These are phyloP conservation scores for Enteromius treurensis DNA, from an alignment of 2,797 vertebrate genomes.

Conservation along the genomic window DNA sequence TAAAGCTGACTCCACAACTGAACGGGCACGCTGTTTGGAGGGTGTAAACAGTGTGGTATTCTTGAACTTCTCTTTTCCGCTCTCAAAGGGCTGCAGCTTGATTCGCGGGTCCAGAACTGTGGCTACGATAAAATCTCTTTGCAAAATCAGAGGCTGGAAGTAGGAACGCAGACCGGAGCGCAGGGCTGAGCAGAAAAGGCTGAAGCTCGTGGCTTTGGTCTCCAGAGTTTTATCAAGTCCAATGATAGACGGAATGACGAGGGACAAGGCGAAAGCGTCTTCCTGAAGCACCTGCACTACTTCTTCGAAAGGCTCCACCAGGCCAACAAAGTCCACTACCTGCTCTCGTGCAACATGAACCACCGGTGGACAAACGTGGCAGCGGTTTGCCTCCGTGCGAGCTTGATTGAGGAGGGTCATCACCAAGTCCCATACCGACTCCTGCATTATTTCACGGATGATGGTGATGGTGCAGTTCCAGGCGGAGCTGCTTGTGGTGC, in stretches of 20 bases:
- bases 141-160: constrained; percentile 74
- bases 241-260: constrained; percentile 73
- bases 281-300: constrained; percentile 76
- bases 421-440: constrained; percentile 69
- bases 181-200: constrained; percentile 74
- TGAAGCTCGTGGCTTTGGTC: constrained; percentile 67
- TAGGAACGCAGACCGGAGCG: constrained; percentile 70
- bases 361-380: constrained; percentile 68
- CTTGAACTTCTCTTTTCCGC: constrained; percentile 53
- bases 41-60: constrained; percentile 62
- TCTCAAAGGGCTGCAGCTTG: constrained; percentile 78
- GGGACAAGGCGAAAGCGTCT: constrained; percentile 72
- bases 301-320: constrained; percentile 78
- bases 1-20: constrained; percentile 64
- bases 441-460: constrained; percentile 71
- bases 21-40: constrained; percentile 67
- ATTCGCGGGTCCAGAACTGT: constrained; percentile 76
- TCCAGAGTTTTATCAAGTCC: constrained; percentile 76
- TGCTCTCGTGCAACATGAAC: constrained; percentile 76
- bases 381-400: constrained; percentile 70
- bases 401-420: constrained; percentile 76
- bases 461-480: constrained; percentile 78
- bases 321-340: constrained; percentile 74
- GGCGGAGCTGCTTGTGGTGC: constrained; percentile 60
- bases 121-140: constrained; percentile 74